Evolutionary conservation across 2,113 vertebrate genomes (phyloP).

Genomic region (Grammomys surdaster): DNA sequence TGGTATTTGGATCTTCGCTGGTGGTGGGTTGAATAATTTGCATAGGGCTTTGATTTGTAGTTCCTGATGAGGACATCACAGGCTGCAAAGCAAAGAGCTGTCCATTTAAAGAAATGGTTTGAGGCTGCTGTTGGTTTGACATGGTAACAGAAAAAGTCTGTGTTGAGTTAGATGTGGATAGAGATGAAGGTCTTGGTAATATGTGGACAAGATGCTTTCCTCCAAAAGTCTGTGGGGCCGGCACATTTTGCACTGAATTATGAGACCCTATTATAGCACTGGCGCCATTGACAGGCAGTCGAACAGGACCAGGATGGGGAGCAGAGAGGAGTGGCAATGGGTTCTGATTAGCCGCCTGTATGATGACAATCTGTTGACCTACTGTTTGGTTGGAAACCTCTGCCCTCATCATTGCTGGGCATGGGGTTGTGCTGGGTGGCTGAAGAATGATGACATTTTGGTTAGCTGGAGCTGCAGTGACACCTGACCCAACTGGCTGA

Average conservation of each 20-base stretch:
- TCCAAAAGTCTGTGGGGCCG: constrained; percentile 92
- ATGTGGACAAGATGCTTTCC: constrained; percentile 98
- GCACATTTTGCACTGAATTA: constrained; percentile 85
- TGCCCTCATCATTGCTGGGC: constrained; percentile 91
- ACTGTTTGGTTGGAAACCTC: constrained; percentile 92
- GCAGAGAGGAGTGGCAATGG: constrained; percentile 90
- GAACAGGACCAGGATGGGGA: constrained; percentile 88
- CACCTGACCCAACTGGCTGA: constrained; percentile 88
- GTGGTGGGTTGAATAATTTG: constrained; percentile 97
- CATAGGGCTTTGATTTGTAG: constrained; percentile 91
- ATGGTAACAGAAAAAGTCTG: constrained; percentile 87
- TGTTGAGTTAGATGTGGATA: constrained; percentile 84
- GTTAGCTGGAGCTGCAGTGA: constrained; percentile 90
- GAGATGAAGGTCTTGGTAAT: constrained; percentile 93
- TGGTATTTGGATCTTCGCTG: constrained; percentile 95
- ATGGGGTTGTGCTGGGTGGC: constrained; percentile 90
- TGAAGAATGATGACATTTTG: constrained; percentile 97
- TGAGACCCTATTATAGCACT: constrained; percentile 86
- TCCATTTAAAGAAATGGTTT: constrained; percentile 97
- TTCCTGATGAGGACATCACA: constrained; percentile 93
- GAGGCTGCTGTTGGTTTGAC: constrained; percentile 90
- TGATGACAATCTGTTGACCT: constrained; percentile 98
- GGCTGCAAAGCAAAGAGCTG: constrained; percentile 97
- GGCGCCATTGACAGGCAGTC: constrained; percentile 86
- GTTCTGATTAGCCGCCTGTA: constrained; percentile 95